Conservation (phyloP, 2,888 invertebrate species). For the Drepanosiphum platanoidis region DNA sequence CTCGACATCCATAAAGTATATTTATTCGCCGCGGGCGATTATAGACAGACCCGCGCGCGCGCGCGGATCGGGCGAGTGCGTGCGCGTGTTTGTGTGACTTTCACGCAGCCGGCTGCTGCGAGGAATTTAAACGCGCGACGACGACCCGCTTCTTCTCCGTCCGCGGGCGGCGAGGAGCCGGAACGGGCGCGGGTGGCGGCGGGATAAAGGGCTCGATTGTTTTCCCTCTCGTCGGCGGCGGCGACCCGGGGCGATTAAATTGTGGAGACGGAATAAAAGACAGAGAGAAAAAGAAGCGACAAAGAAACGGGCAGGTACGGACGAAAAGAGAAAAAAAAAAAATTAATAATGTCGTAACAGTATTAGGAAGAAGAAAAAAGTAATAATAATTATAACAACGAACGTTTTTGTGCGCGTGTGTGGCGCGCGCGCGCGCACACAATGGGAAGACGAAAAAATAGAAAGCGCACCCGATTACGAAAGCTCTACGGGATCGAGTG, state of each 20-base stretch:
- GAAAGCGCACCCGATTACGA: conserved; percentile 42
- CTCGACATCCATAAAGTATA: conserved; percentile 9
- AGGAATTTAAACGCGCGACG: conserved; percentile 13
- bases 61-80: neutral
- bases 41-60: neutral
- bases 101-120: neutral
- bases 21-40: conserved; percentile 6
- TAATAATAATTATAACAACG: neutral
- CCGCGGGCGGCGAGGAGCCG: neutral
- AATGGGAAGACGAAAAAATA: conserved; percentile 30
- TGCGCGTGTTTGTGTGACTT: conserved; percentile 1
- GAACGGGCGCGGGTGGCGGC: neutral
- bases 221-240: neutral
- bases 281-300: neutral
- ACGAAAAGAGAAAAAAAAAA: neutral
- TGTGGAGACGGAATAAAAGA: neutral
- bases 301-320: too few relatives aligned
- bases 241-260: conserved; percentile 12
- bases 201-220: conserved; percentile 18
- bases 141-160: neutral
- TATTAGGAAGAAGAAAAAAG: too few relatives aligned
- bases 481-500: conserved; percentile 29
- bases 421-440: neutral
- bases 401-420: neutral
- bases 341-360: conserved; percentile 19